Evolutionary conservation across 2,113 vertebrate genomes (phyloP).

Genomic region (Maccullochella peelii): DNA sequence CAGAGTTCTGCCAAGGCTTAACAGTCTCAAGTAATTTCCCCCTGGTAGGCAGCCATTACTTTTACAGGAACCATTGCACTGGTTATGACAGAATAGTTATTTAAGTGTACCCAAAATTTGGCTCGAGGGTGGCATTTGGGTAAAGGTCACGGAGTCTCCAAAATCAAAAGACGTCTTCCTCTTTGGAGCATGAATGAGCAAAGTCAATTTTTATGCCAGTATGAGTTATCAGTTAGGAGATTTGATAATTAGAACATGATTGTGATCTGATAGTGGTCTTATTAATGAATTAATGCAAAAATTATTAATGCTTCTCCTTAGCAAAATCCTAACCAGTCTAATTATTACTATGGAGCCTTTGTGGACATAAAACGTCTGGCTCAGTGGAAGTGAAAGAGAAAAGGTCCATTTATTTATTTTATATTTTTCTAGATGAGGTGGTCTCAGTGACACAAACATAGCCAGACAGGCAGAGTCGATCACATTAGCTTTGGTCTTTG

Average conservation of each 20-base stretch:
- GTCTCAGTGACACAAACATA: background rate
- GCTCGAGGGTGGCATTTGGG: background rate
- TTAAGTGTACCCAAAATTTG: background rate
- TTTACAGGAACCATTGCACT: conserved; percentile 11
- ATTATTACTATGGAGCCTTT: conserved; percentile 6
- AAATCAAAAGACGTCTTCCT: conserved; percentile 6
- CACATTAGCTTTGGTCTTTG: background rate
- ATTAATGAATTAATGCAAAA: background rate
- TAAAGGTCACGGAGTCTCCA: conserved; percentile 19
- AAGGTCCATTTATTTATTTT: background rate
- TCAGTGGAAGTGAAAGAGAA: background rate
- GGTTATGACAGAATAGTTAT: conserved; percentile 17
- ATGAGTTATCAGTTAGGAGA: background rate
- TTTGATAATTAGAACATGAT: background rate
- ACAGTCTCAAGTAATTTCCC: conserved; percentile 15
- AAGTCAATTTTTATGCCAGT: background rate
- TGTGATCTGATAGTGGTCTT: background rate
- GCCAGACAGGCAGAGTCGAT: background rate
- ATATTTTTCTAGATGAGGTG: background rate
- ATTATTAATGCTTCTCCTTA: background rate
- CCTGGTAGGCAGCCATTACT: background rate
- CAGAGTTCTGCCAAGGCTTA: background rate
- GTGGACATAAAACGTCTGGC: background rate
- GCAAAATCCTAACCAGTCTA: background rate
- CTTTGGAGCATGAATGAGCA: conserved; percentile 4